Evolutionary conservation across 1,140 invertebrate genomes (phyloP).

Genomic region (Drosophila bocqueti): DNA sequence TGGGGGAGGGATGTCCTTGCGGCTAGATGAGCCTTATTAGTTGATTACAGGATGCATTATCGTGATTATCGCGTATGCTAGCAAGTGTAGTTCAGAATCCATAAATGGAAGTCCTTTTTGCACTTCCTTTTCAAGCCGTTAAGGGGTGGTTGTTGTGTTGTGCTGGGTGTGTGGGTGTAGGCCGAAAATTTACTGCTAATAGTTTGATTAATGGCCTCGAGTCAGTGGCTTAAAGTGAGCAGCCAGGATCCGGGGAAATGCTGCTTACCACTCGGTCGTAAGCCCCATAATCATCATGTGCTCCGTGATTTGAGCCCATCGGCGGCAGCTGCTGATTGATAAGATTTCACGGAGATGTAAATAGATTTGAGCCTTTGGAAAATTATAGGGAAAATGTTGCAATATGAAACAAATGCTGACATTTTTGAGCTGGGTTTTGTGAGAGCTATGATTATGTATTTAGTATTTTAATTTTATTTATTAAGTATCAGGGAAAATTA

Average conservation of each 20-base stretch:
- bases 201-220: slow-evolving; percentile 84
- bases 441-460: slow-evolving; percentile 8
- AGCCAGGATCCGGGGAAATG: slow-evolving; percentile 10
- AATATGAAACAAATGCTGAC: slow-evolving; percentile 76
- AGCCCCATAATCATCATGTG: slow-evolving; percentile 58
- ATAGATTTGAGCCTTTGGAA: slow-evolving; percentile 56
- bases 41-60: slow-evolving; percentile 85
- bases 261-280: slow-evolving; percentile 13
- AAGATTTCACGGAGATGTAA: slow-evolving; percentile 62
- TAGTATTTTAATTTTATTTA: slow-evolving; percentile 14
- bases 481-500: neutral
- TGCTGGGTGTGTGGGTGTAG: slow-evolving; percentile 24
- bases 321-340: slow-evolving; percentile 56
- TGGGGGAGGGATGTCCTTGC: slow-evolving; percentile 55
- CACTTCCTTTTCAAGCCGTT: slow-evolving; percentile 35
- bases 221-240: slow-evolving; percentile 59
- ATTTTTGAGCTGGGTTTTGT: slow-evolving; percentile 40
- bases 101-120: slow-evolving; percentile 60
- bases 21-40: slow-evolving; percentile 84
- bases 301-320: slow-evolving; percentile 32
- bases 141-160: slow-evolving; percentile 31
- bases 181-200: slow-evolving; percentile 76
- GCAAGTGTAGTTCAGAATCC: slow-evolving; percentile 40
- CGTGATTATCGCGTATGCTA: slow-evolving; percentile 83
- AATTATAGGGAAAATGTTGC: slow-evolving; percentile 67